Conservation (phyloP, 2,888 invertebrate genomes). For the Drosophila aldrichi region DNA sequence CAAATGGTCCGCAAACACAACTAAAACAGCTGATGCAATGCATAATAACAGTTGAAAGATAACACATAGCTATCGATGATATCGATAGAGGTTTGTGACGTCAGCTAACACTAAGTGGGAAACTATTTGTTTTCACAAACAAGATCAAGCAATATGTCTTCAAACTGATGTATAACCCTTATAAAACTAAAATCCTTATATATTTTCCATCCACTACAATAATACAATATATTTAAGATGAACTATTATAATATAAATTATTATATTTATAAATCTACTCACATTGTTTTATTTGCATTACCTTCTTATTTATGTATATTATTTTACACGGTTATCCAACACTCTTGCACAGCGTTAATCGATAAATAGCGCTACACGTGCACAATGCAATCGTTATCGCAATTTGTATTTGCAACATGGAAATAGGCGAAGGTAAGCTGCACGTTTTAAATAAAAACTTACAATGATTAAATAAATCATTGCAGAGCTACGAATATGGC, state of each 20-base stretch:
- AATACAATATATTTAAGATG: too few species aligned
- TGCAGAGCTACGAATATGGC: constrained; percentile 82
- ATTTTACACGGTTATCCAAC: constrained; percentile 1
- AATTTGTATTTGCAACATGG: constrained; percentile 49
- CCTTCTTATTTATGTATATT: neutral
- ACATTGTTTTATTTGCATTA: neutral
- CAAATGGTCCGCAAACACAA: constrained; percentile 13
- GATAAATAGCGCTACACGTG: constrained; percentile 62
- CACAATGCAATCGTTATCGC: constrained; percentile 40
- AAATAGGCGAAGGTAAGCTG: constrained; percentile 61
- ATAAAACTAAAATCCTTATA: too few species aligned
- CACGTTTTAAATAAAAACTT: neutral
- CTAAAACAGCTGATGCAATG: constrained; percentile 34
- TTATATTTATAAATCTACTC: too few species aligned
- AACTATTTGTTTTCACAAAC: neutral
- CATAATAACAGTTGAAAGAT: constrained; percentile 2
- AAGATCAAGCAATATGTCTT: too few species aligned
- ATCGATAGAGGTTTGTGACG: constrained; percentile 1
- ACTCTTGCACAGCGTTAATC: constrained; percentile 12
- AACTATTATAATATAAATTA: too few species aligned
- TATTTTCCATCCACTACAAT: too few species aligned
- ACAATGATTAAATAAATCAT: neutral
- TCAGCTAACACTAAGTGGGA: neutral
- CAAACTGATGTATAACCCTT: too few species aligned
- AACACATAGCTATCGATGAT: constrained; percentile 4